phyloP scores from a whole-genome alignment of 2,888 invertebrate species.

The Troides helena region DNA sequence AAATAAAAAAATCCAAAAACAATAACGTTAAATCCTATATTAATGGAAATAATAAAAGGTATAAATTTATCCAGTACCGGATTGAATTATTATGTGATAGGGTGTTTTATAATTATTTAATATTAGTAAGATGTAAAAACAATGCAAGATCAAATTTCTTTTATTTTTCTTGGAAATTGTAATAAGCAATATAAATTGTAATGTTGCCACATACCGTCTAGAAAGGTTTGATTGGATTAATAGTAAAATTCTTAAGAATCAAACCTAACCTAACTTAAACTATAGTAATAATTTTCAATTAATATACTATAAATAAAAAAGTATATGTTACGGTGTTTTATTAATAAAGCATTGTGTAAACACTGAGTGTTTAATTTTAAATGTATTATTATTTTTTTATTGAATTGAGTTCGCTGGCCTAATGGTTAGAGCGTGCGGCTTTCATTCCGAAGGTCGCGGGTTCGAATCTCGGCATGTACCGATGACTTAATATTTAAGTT shows the following conservation, averaged over 20 bases:
- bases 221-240: too few relatives aligned
- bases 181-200: background rate
- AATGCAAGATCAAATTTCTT: background rate
- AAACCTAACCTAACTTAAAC: too few relatives aligned
- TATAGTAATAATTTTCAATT: too few relatives aligned
- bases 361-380: background rate
- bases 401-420: too few relatives aligned
- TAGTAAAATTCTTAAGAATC: too few relatives aligned
- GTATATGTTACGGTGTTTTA: too few relatives aligned
- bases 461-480: too few relatives aligned
- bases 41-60: background rate
- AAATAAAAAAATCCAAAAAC: background rate
- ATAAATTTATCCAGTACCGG: background rate
- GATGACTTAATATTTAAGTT: too few relatives aligned
- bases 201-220: too few relatives aligned
- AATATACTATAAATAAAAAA: too few relatives aligned
- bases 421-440: too few relatives aligned
- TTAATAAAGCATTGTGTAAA: constrained; percentile 13
- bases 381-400: background rate
- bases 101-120: background rate
- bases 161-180: background rate
- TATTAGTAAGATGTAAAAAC: background rate
- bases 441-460: too few relatives aligned
- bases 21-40: background rate
- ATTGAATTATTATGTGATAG: background rate